Evolutionary conservation across 1,140 invertebrate genomes (phyloP), one percentile per base, ranked within the genome.

Genomic region (Thrips palmi): DNA sequence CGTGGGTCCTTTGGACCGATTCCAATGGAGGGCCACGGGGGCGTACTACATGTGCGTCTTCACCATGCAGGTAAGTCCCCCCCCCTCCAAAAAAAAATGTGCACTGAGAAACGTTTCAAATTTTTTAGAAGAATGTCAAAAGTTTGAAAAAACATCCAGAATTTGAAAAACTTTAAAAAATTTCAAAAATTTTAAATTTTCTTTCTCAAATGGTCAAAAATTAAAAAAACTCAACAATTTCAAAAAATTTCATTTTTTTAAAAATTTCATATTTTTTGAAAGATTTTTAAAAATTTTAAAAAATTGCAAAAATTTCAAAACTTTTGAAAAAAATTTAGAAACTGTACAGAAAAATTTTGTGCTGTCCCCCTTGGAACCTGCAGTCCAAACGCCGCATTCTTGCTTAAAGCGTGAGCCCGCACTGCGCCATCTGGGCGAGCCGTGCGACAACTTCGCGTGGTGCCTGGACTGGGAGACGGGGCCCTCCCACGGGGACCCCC

Each of bases 41-140:
- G 64, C 64, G 45, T 75, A 73, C 52, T 75, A 64, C 50, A 70
- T 75, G 68, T 75, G 71, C 45, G 69, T 65, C 64, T 68, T 62
- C 47, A 69, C 70, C 27, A 67, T 75, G 64, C 53, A 61, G 14
- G 59, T 46, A 32, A 44, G 14, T 7, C 22, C 14, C 24, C n/a
- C n/a, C n/a, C n/a, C n/a, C n/a, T n/a, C n/a, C n/a, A n/a, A n/a
- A n/a, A n/a, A n/a, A n/a, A n/a, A n/a, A n/a, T n/a, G n/a, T n/a
- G n/a, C n/a, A n/a, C n/a, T n/a, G n/a, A n/a, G n/a, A n/a, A n/a
- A n/a, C n/a, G n/a, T n/a, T n/a, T n/a, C n/a, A n/a, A n/a, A n/a
- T n/a, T n/a, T n/a, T n/a, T n/a, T n/a, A n/a, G n/a, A n/a, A n/a
- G n/a, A n/a, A n/a, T n/a, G n/a, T n/a, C n/a, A n/a, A n/a, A n/a